A percentile compares a stretch with the other conserved stretches of the same genome.
Conservation (phyloP, 1,140 invertebrate species). For the Brachionus sp. region DNA sequence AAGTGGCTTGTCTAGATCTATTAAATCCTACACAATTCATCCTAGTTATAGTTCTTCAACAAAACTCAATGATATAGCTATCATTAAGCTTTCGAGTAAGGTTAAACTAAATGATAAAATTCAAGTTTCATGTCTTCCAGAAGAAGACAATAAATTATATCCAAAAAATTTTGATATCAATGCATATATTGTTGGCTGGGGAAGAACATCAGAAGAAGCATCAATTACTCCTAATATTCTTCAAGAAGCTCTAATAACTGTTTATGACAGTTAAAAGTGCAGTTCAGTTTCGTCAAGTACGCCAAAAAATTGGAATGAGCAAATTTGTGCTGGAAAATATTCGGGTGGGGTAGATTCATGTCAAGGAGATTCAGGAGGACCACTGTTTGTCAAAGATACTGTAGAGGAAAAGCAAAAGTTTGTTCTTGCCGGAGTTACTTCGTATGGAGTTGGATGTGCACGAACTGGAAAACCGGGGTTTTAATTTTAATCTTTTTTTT, state of each 20-base stretch:
- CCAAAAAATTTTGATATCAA: neutral
- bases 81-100: neutral
- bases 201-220: neutral
- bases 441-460: constrained; percentile 35
- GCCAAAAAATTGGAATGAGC: neutral
- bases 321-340: constrained; percentile 29
- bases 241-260: constrained; percentile 9
- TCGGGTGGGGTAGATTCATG: constrained; percentile 14
- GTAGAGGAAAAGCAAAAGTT: constrained; percentile 6
- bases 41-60: neutral
- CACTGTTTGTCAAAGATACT: neutral
- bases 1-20: neutral
- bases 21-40: constrained; percentile 17
- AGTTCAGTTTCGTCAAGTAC: neutral
- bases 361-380: constrained; percentile 38
- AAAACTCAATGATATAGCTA: neutral
- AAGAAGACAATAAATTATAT: neutral
- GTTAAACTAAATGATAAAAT: neutral
- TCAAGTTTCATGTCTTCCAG: constrained; percentile 2
- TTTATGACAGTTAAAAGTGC: neutral
- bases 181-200: constrained; percentile 20
- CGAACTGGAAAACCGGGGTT: neutral
- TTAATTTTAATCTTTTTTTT: neutral
- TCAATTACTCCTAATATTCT: neutral
- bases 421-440: constrained; percentile 1